Conservation (phyloP, 2,113 vertebrate genomes). For the Zosterops lateralis region DNA sequence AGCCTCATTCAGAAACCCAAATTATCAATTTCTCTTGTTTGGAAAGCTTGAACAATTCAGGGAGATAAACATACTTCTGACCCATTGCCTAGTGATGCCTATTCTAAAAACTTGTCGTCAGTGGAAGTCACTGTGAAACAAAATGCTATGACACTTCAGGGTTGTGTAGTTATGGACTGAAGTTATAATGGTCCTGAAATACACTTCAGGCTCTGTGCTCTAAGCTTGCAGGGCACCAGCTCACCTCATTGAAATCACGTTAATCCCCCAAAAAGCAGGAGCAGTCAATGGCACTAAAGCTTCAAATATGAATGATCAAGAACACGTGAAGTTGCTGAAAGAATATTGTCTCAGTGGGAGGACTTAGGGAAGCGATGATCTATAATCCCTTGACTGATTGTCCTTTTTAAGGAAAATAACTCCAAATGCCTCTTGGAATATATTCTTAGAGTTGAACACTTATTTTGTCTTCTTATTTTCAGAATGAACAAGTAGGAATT, state of each 20-base stretch:
- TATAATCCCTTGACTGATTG: slow-evolving; percentile 21
- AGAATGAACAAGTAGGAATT: slow-evolving; percentile 16
- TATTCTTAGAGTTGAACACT: background rate
- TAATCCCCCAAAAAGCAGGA: slow-evolving; percentile 24
- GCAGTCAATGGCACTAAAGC: slow-evolving; percentile 33
- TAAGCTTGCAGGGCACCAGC: slow-evolving; percentile 2
- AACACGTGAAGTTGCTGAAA: slow-evolving; percentile 7
- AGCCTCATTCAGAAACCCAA: slow-evolving; percentile 37
- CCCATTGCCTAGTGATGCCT: slow-evolving; percentile 31
- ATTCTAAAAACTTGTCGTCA: background rate
- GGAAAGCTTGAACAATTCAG: slow-evolving; percentile 12
- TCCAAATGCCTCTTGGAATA: background rate
- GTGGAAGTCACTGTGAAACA: background rate
- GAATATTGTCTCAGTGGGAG: background rate
- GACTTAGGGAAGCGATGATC: background rate
- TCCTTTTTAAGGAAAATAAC: slow-evolving; percentile 23
- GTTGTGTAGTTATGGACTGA: background rate
- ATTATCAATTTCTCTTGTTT: slow-evolving; percentile 40
- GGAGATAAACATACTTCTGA: slow-evolving; percentile 36
- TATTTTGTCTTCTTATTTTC: slow-evolving; percentile 7
- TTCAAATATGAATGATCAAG: slow-evolving; percentile 35
- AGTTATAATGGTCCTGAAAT: background rate
- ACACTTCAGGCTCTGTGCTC: slow-evolving; percentile 2
- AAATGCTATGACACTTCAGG: background rate
- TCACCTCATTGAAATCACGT: background rate